phyloP scores from a whole-genome alignment of 2,888 invertebrate genomes.

The Stictocephala bisonia region DNA sequence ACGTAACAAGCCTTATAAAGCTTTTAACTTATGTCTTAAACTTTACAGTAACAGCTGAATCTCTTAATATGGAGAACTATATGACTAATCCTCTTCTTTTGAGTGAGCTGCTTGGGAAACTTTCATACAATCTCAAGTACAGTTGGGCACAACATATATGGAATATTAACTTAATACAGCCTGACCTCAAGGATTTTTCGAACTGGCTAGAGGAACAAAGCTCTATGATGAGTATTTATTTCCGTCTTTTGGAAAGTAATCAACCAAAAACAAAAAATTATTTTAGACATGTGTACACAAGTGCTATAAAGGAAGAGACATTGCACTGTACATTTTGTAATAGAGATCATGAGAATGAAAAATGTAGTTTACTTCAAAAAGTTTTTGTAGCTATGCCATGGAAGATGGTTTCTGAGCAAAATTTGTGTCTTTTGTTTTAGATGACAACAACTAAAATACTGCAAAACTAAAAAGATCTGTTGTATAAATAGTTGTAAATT shows the following conservation, averaged over 20 bases:
- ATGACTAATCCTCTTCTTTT: conserved; percentile 4
- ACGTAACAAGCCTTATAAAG: conserved; percentile 10
- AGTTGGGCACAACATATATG: not conserved
- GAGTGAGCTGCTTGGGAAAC: not conserved
- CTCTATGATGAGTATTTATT: not conserved
- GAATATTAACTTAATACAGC: not conserved
- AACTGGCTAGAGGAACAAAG: not conserved
- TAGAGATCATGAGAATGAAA: not conserved
- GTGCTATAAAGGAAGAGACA: not conserved
- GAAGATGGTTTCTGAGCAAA: not conserved
- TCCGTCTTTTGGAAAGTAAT: not conserved
- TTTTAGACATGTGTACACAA: not conserved
- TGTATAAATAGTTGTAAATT: conserved; percentile 16
- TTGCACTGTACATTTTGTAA: not conserved
- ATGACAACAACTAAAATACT: conserved; percentile 1
- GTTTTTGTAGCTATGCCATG: not conserved
- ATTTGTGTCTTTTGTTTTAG: not conserved
- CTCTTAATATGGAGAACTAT: not conserved
- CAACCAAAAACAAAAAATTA: not conserved
- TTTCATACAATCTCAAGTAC: conserved; percentile 1
- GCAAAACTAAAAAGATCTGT: conserved; percentile 21
- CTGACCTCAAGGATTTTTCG: not conserved
- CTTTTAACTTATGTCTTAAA: conserved; percentile 8
- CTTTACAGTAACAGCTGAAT: conserved; percentile 11
- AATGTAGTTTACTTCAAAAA: not conserved